phyloP scores from a whole-genome alignment of 2,888 invertebrate genomes.

The Acronicta alni region DNA sequence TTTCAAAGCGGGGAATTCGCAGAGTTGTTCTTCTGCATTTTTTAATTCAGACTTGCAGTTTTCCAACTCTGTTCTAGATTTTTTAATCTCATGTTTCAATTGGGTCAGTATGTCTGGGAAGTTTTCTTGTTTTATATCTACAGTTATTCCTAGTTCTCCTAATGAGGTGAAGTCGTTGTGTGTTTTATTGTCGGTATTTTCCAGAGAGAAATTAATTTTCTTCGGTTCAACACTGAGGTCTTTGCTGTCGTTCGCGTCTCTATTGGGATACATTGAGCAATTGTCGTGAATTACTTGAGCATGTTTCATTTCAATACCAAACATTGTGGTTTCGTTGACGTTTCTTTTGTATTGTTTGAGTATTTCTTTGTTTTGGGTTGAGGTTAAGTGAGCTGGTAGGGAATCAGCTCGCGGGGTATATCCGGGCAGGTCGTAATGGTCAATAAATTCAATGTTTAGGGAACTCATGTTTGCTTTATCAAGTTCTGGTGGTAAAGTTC shows the following conservation, averaged over 20 bases:
- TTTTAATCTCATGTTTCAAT: conserved; percentile 87
- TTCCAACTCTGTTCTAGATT: conserved; percentile 87
- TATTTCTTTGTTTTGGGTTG: conserved; percentile 77
- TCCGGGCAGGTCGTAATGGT: conserved; percentile 72
- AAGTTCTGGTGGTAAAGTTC: conserved; percentile 77
- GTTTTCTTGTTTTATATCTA: conserved; percentile 82
- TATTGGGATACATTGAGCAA: conserved; percentile 86
- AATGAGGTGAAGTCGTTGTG: conserved; percentile 85
- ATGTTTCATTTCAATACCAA: conserved; percentile 76
- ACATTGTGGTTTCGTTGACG: conserved; percentile 82
- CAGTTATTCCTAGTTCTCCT: conserved; percentile 85
- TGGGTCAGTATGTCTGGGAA: conserved; percentile 83
- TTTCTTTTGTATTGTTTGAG: conserved; percentile 78
- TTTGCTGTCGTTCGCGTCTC: conserved; percentile 78
- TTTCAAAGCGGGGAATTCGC: conserved; percentile 86
- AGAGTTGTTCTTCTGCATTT: conserved; percentile 87
- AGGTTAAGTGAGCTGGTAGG: conserved; percentile 79
- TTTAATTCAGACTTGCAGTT: conserved; percentile 87
- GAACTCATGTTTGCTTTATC: conserved; percentile 79
- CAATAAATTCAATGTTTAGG: conserved; percentile 74
- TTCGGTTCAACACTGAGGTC: conserved; percentile 82
- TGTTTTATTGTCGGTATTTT: conserved; percentile 76
- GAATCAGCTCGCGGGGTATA: conserved; percentile 81
- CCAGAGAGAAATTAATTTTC: conserved; percentile 83
- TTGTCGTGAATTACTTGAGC: conserved; percentile 81